Percentiles rank a stretch among this genome's conserved stretches.
Conservation (phyloP, 1,140 invertebrate species). For the Drosophila watanabei region DNA sequence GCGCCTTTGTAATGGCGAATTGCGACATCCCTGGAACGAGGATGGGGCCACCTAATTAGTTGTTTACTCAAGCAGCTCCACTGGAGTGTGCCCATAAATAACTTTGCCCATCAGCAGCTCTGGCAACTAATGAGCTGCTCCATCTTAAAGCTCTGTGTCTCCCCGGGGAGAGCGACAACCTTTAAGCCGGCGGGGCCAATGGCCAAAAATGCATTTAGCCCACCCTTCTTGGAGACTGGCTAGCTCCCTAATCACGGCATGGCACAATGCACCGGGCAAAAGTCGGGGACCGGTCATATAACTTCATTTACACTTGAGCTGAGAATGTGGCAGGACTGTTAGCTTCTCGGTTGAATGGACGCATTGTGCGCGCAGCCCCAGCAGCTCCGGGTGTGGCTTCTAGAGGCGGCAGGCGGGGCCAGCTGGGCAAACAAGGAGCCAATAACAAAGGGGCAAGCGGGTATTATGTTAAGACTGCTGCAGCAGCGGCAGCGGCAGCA, state of each 20-base stretch:
- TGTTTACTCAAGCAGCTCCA: conserved; percentile 68
- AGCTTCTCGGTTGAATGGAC: conserved; percentile 77
- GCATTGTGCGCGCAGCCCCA: conserved; percentile 49
- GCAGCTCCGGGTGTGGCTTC: conserved; percentile 1
- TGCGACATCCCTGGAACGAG: conserved; percentile 39
- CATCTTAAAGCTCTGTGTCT: conserved; percentile 24
- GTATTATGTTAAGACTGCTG: conserved; percentile 53
- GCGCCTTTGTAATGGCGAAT: conserved; percentile 71
- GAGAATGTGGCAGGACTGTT: conserved; percentile 55
- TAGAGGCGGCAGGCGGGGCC: neutral
- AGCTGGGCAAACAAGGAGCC: conserved; percentile 69
- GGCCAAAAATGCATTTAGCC: conserved; percentile 64
- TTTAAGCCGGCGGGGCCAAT: conserved; percentile 61
- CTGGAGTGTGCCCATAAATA: conserved; percentile 68
- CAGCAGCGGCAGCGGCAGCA: conserved; percentile 9
- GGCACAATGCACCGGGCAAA: conserved; percentile 32
- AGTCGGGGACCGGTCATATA: conserved; percentile 42
- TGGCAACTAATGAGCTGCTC: conserved; percentile 64
- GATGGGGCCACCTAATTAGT: conserved; percentile 66
- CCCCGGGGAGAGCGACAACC: conserved; percentile 6
- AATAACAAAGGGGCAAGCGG: conserved; percentile 61
- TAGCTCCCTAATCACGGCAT: conserved; percentile 30
- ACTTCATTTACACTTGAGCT: conserved; percentile 66
- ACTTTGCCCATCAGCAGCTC: conserved; percentile 56
- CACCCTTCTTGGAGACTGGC: neutral